Evolutionary conservation across 2,797 vertebrate genomes (phyloP).

Genomic region (Nannoperca australis): DNA sequence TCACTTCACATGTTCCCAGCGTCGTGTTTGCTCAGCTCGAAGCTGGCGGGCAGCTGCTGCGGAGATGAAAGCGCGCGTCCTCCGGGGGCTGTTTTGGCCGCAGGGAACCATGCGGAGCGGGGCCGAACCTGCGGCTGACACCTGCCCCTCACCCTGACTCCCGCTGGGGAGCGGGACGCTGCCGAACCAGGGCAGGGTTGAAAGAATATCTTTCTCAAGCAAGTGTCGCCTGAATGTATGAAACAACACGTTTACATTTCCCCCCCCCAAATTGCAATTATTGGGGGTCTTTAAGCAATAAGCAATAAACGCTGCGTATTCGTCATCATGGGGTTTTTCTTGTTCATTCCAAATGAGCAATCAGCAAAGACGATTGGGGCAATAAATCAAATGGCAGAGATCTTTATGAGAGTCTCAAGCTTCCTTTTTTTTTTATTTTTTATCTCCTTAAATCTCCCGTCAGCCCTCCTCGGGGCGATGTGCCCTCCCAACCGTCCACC

Average conservation of each 20-base stretch:
- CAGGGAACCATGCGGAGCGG: slow-evolving; percentile 47
- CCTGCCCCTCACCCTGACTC: slow-evolving; percentile 42
- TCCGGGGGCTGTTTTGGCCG: slow-evolving; percentile 48
- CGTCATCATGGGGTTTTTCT: no score
- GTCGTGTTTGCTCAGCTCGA: slow-evolving; percentile 60
- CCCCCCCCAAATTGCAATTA: no score
- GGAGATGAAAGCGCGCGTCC: slow-evolving; percentile 69
- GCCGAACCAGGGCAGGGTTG: slow-evolving; percentile 51
- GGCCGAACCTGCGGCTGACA: slow-evolving; percentile 59
- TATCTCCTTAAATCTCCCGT: slow-evolving; percentile 64
- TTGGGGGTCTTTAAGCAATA: background rate
- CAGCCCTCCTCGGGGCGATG: slow-evolving; percentile 30
- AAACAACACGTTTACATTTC: slow-evolving; percentile 27
- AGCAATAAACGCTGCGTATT: no score
- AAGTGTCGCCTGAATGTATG: background rate
- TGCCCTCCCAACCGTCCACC: slow-evolving; percentile 46
- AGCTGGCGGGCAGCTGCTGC: slow-evolving; percentile 60
- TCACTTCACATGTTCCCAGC: slow-evolving; percentile 61
- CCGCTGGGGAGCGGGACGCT: slow-evolving; percentile 32
- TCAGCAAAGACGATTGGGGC: slow-evolving; percentile 41
- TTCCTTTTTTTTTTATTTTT: slow-evolving; percentile 64
- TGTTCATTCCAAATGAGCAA: slow-evolving; percentile 47
- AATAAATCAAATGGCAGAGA: slow-evolving; percentile 50
- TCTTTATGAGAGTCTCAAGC: slow-evolving; percentile 59
- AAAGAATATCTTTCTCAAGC: background rate